Conservation (phyloP, 2,113 vertebrate species). For the Channa argus region DNA sequence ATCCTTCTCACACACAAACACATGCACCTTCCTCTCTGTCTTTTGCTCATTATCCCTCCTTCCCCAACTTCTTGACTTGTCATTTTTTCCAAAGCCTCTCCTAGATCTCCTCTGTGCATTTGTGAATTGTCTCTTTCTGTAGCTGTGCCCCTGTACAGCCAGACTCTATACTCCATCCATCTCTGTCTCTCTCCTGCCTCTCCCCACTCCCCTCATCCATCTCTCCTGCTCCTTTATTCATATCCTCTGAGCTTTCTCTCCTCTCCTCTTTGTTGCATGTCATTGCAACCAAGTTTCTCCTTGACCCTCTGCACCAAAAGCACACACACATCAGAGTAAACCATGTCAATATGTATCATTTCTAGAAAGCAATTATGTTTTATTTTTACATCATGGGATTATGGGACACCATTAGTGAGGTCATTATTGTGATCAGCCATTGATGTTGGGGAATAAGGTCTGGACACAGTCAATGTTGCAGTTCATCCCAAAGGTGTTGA, state of each 20-base stretch:
- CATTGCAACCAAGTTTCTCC: slow-evolving; percentile 74
- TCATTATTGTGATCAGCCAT: too few species aligned
- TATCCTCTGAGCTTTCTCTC: slow-evolving; percentile 74
- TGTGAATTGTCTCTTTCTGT: slow-evolving; percentile 70
- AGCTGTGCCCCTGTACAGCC: slow-evolving; percentile 60
- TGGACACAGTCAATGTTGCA: background rate
- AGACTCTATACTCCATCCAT: slow-evolving; percentile 78
- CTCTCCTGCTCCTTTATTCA: slow-evolving; percentile 75
- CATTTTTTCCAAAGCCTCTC: slow-evolving; percentile 69
- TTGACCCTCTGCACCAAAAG: slow-evolving; percentile 61
- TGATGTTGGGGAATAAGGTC: slow-evolving; percentile 3
- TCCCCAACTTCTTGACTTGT: slow-evolving; percentile 72
- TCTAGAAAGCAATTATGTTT: background rate
- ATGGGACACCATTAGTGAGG: too few species aligned
- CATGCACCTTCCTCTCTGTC: slow-evolving; percentile 41
- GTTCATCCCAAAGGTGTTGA: background rate
- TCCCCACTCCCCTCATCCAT: slow-evolving; percentile 74
- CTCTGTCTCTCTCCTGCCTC: slow-evolving; percentile 74
- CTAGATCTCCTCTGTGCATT: slow-evolving; percentile 72
- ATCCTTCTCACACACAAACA: slow-evolving; percentile 38
- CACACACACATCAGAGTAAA: slow-evolving; percentile 24
- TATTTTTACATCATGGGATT: background rate
- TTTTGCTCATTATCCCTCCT: slow-evolving; percentile 70
- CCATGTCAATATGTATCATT: slow-evolving; percentile 26
- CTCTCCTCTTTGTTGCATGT: slow-evolving; percentile 55